phyloP scores from a whole-genome alignment of 2,797 vertebrate genomes.

The Poeciliopsis gracilis region DNA sequence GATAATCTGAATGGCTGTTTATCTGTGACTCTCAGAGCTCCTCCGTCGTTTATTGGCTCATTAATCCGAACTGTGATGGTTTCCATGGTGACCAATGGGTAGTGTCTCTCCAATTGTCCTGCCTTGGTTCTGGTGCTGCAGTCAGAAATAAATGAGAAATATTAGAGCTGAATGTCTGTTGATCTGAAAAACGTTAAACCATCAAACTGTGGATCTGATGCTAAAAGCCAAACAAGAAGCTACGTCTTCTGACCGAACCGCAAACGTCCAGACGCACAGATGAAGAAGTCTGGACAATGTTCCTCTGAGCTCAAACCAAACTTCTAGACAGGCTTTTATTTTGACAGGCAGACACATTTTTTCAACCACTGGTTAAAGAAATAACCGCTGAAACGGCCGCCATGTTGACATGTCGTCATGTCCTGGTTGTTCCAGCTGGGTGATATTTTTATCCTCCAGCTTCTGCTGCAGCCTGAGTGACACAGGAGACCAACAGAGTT shows the following conservation, averaged over 20 bases:
- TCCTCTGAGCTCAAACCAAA: neutral
- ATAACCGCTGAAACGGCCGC: no score
- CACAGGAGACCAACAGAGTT: neutral
- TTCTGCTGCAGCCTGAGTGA: neutral
- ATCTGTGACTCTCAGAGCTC: no score
- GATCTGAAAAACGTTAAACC: neutral
- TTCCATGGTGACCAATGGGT: no score
- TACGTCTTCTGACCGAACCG: neutral
- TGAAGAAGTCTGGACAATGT: neutral
- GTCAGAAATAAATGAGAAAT: no score
- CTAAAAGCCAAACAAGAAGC: neutral
- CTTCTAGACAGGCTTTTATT: neutral
- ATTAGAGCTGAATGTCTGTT: neutral
- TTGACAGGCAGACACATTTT: neutral
- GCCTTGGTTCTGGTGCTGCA: no score
- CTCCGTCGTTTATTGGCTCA: no score
- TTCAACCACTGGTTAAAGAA: no score
- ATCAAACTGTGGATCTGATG: neutral
- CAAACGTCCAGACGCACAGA: neutral
- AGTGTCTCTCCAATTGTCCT: no score
- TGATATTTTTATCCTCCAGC: neutral
- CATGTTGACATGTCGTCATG: no score
- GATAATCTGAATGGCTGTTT: neutral
- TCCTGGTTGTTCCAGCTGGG: neutral
- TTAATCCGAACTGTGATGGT: no score